A percentile compares a stretch with the other conserved stretches of the same genome.
These are phyloP conservation scores for Dreissena rostriformis DNA, from an alignment of 1,140 invertebrate genomes.

Conservation along the genomic window DNA sequence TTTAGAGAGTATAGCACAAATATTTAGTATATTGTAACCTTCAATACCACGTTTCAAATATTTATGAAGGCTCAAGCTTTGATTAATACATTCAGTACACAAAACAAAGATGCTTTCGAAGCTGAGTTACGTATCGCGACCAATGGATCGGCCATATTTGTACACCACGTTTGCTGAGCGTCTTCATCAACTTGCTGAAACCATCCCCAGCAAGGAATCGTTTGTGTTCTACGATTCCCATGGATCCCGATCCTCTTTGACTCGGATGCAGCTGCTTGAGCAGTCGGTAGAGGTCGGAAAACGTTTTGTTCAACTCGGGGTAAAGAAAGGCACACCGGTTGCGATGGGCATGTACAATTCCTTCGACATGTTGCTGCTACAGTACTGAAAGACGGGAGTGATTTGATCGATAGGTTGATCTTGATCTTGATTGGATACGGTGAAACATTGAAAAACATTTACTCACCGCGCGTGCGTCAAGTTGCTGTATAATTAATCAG, in stretches of 20 bases:
- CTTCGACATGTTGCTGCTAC: constrained; percentile 25
- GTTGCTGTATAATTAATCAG: too few relatives aligned
- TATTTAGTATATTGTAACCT: too few relatives aligned
- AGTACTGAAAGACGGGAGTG: constrained; percentile 51
- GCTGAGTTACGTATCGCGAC: constrained; percentile 30
- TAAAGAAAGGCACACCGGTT: constrained; percentile 37
- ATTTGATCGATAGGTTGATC: constrained; percentile 35
- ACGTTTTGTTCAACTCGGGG: constrained; percentile 22
- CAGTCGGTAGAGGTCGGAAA: neutral
- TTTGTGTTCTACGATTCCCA: constrained; percentile 36
- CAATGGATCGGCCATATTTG: constrained; percentile 10
- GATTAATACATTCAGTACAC: too few relatives aligned
- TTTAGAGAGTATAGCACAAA: too few relatives aligned
- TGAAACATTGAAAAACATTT: too few relatives aligned
- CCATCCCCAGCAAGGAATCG: constrained; percentile 31
- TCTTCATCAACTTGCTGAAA: constrained; percentile 24
- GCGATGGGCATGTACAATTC: constrained; percentile 51
- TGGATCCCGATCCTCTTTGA: neutral
- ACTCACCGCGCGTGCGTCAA: too few relatives aligned
- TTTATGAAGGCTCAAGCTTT: too few relatives aligned
- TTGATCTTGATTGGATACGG: too few relatives aligned
- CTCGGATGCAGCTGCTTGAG: constrained; percentile 31
- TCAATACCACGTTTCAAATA: too few relatives aligned
- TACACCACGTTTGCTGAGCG: constrained; percentile 36
- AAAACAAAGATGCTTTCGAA: neutral